Percentiles rank a stretch among this genome's conserved stretches.
These are phyloP conservation scores for Drosophila longiperda DNA, from an alignment of 2,888 invertebrate species.

Conservation along the genomic window DNA sequence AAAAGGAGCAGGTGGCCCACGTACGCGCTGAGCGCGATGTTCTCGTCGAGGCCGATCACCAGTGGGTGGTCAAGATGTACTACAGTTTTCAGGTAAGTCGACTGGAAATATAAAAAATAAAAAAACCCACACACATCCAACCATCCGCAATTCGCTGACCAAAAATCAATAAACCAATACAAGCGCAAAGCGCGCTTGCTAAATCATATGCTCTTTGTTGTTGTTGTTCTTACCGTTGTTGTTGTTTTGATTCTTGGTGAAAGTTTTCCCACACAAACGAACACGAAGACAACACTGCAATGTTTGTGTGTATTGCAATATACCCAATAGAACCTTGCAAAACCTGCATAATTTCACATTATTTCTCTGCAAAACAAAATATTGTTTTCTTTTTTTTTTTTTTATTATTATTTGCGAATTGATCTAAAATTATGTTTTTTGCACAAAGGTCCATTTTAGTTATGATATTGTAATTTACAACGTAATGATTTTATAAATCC, in stretches of 20 bases:
- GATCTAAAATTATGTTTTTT: background rate
- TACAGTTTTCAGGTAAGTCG: constrained; percentile 93
- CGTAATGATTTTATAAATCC: background rate
- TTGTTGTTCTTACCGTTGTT: constrained; percentile 32
- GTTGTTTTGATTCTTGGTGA: constrained; percentile 70
- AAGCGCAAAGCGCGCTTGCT: constrained; percentile 64
- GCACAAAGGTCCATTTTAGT: background rate
- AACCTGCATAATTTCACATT: constrained; percentile 7
- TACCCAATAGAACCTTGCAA: constrained; percentile 18
- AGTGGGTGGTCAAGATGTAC: constrained; percentile 99
- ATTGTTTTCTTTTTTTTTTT: background rate
- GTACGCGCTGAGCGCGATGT: constrained; percentile 99
- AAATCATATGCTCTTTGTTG: constrained; percentile 71
- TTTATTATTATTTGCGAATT: background rate
- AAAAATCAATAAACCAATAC: constrained; percentile 80
- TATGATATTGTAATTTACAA: constrained; percentile 4
- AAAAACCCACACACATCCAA: background rate
- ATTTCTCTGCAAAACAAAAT: background rate
- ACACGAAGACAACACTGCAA: background rate
- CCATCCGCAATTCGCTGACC: constrained; percentile 24
- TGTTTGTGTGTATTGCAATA: constrained; percentile 12
- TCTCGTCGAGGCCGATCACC: constrained; percentile 99
- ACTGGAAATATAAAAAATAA: constrained; percentile 2
- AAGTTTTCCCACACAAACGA: constrained; percentile 57
- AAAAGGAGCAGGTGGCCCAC: constrained; percentile 99